A percentile compares a stretch with the other conserved stretches of the same genome.
These are phyloP conservation scores for Artibeus jamaicensis DNA, from an alignment of 2,797 vertebrate genomes.

Conservation along the genomic window DNA sequence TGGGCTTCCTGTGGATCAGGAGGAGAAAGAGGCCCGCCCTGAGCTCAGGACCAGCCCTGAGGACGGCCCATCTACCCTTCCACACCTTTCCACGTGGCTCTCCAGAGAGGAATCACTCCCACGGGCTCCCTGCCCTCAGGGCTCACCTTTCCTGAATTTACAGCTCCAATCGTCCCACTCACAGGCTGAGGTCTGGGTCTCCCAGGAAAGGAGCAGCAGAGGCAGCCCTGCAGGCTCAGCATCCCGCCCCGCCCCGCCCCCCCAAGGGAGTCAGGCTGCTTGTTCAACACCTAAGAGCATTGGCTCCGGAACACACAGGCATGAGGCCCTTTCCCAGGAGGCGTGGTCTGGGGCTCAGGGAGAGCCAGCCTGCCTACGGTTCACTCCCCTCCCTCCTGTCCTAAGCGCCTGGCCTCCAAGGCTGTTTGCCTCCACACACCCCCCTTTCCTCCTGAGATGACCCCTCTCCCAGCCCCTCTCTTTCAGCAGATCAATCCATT, in stretches of 20 bases:
- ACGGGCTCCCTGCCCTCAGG: neutral
- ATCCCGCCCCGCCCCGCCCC: neutral
- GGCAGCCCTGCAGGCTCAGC: neutral
- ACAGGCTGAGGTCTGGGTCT: neutral
- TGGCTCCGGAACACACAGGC: neutral
- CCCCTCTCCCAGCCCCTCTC: conserved; percentile 50
- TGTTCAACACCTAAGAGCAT: neutral
- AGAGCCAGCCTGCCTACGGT: neutral
- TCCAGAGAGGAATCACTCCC: neutral
- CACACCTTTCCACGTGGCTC: neutral
- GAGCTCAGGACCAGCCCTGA: neutral
- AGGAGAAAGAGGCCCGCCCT: neutral
- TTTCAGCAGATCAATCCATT: conserved; percentile 67
- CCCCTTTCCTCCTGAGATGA: neutral
- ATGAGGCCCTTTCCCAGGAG: neutral
- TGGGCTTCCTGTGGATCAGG: fast-evolving
- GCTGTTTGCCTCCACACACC: neutral
- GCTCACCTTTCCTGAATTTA: neutral
- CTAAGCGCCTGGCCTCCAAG: neutral
- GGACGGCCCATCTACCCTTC: neutral
- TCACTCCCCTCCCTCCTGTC: neutral
- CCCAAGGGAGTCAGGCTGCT: neutral
- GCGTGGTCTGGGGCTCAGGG: neutral
- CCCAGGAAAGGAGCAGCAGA: neutral
- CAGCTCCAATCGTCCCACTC: neutral